Evolutionary conservation across 1,140 invertebrate species (phyloP), one percentile per base, ranked within the genome.

Genomic region (Apocrypta bakeri): DNA sequence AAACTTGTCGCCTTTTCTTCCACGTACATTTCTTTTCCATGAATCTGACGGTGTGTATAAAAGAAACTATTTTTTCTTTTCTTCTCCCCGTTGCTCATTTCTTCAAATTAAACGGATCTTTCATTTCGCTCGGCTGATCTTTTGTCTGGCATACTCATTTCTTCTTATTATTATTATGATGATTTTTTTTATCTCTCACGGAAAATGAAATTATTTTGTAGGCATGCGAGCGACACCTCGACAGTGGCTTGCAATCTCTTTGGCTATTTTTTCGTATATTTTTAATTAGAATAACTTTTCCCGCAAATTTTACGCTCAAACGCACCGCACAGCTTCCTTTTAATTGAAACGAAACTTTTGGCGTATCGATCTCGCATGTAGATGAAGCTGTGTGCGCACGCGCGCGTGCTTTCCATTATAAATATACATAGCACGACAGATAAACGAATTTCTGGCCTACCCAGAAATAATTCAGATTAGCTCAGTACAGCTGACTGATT

Each of bases 281-380:
- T 66, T 66, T 66, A 71, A 71, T 71, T 71, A 33, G 17, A 71
- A n/a, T n/a, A 71, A 71, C 29, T 71, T 71, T 37, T 31, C 31
- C n/a, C 29, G 1, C 31, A 29, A 37, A 71, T 71, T n/a, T 33
- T 12, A 37, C 68, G 68, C 68, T 71, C 68, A 37, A 24, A 29
- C 29, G 27, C 31, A 37, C 68, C 31, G 21, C 27, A 31, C 7
- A 71, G 31, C 31, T 37, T 37, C 27, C 68, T 71, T 56, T 71
- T 71, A 37, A 71, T 71, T 71, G 68, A n/a, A 37, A 37, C 31
- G 63, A 66, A 66, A 66, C 63, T 66, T 66, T 66, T 2, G 24
- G 63, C 25, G 27, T 66, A 66, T 66, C 63, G 63, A 66, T 66
- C 24, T 66, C 63, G 48, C 48, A 66, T 66, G 63, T 25, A 66